Base-by-base conservation (phyloP, 2,888 invertebrate genomes). In the Oasisia sp. region DNA sequence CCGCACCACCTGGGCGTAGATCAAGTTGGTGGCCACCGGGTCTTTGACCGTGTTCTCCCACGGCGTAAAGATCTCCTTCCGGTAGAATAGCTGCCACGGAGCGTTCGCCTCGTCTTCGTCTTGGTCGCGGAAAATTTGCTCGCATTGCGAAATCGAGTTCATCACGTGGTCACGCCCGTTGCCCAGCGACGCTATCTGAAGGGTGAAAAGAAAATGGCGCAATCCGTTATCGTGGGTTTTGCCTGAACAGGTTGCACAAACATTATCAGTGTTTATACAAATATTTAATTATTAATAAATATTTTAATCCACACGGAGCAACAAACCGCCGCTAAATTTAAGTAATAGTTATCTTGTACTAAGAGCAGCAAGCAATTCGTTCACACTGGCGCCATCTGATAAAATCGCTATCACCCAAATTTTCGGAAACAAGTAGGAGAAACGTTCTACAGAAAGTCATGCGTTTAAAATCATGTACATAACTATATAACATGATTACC, bases 61-160 rank as follows among this genome's bases (percentile, higher is more conserved):
- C 89, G 92, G 92, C 8, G 92, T 92, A 89, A 92, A 92, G 32
- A 92, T 92, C 56, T 92, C 92, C 32, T 91, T 45, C 44, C 44
- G 91, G 32, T 44, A 91, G 32, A 91, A 32, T 7, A 74, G 27
- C n/a, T 74, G 74, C 74, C 74, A 74, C 7, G 74, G 74, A 19
- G 74, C 74, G 27, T 19, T 74, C 74, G n/a, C 74, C 74, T 74
- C 74, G 74, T 74, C 74, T 74, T n/a, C 74, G n/a, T 74, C 74
- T 74, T 74, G 74, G 27, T 74, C 74, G 74, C 74, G 74, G 74
- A 19, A 74, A 14, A 94, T 91, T 93, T 94, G 94, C 91, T 94
- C 94, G 91, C 94, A 94, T 92, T 94, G 94, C 3, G 93, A 92
- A n/a, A 94, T 93, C 45, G 94, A 94, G 92, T 94, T 94, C 94